phyloP scores from a whole-genome alignment of 37 sponge, comb jelly and placozoan species.

The Halisarca cf. caerulea region DNA sequence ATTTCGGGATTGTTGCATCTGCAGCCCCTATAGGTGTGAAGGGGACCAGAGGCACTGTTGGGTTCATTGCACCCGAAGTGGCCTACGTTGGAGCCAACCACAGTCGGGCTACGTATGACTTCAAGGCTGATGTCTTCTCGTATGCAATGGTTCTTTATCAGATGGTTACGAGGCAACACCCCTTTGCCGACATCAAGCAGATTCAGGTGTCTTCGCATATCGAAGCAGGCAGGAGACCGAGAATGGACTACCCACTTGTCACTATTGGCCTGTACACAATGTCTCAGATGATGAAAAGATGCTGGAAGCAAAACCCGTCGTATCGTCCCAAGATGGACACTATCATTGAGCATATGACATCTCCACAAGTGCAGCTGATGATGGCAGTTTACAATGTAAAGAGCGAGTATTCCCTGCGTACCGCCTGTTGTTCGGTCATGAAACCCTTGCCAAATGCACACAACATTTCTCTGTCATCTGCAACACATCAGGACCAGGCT shows the following conservation, averaged over 20 bases:
- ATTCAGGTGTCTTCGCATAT: slow-evolving; percentile 1
- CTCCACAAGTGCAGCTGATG: slow-evolving; percentile 41
- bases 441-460: background rate
- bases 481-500: background rate
- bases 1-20: slow-evolving; percentile 32
- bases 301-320: slow-evolving; percentile 35
- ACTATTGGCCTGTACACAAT: slow-evolving; percentile 24
- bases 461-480: background rate
- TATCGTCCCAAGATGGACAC: slow-evolving; percentile 34
- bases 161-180: slow-evolving; percentile 30
- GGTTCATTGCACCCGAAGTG: slow-evolving; percentile 61
- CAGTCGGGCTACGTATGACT: slow-evolving; percentile 20
- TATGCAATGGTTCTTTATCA: slow-evolving; percentile 53
- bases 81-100: background rate
- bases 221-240: slow-evolving; percentile 25
- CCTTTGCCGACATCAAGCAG: slow-evolving; percentile 13
- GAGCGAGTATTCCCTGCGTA: slow-evolving; percentile 35
- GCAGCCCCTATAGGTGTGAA: slow-evolving; percentile 32
- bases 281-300: slow-evolving; percentile 34
- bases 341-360: slow-evolving; percentile 37
- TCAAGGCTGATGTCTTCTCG: slow-evolving; percentile 50
- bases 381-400: slow-evolving; percentile 63
- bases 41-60: slow-evolving; percentile 36
- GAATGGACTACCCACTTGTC: slow-evolving; percentile 10
- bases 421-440: background rate